A percentile compares a stretch with the other conserved stretches of the same genome.
Evolutionary conservation across 1,140 invertebrate species (phyloP).

Genomic region (Brachionus calyciflorus): DNA sequence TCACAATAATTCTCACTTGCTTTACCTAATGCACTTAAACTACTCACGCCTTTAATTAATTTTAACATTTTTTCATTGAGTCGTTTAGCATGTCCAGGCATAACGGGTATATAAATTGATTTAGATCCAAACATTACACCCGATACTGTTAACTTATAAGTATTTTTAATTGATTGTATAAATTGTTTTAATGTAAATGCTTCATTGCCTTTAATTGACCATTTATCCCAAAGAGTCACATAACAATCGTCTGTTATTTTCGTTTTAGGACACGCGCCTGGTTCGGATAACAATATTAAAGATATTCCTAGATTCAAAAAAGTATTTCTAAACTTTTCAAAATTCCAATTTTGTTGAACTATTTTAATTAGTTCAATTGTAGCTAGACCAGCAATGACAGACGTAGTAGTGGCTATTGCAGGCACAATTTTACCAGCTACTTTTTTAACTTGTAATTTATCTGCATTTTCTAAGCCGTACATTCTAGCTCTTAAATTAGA

Average conservation of each 20-base stretch:
- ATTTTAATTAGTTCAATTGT: constrained; percentile 34
- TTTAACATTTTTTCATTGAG: constrained; percentile 48
- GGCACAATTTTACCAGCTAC: constrained; percentile 59
- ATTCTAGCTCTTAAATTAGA: constrained; percentile 56
- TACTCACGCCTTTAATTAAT: constrained; percentile 19
- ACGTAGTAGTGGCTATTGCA: constrained; percentile 60
- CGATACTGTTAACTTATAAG: constrained; percentile 87
- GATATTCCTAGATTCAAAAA: constrained; percentile 36
- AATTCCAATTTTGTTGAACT: constrained; percentile 10
- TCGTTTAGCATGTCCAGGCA: constrained; percentile 48
- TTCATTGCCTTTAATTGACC: constrained; percentile 81
- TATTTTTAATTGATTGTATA: constrained; percentile 83
- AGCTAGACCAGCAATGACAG: constrained; percentile 57
- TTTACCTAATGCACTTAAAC: not conserved
- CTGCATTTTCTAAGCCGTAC: constrained; percentile 57
- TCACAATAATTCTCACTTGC: constrained; percentile 2
- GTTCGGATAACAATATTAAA: not conserved
- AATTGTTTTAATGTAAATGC: constrained; percentile 90
- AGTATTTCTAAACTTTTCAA: constrained; percentile 1
- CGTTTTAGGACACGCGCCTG: constrained; percentile 67
- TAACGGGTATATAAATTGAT: constrained; percentile 49
- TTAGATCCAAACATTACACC: constrained; percentile 47
- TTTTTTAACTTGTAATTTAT: constrained; percentile 56
- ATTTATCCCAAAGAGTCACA: constrained; percentile 88
- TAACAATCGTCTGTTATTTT: constrained; percentile 66